A percentile compares a stretch with the other conserved stretches of the same genome.
phyloP scores from a whole-genome alignment of 2,113 vertebrate species.

The Silurus glanis region DNA sequence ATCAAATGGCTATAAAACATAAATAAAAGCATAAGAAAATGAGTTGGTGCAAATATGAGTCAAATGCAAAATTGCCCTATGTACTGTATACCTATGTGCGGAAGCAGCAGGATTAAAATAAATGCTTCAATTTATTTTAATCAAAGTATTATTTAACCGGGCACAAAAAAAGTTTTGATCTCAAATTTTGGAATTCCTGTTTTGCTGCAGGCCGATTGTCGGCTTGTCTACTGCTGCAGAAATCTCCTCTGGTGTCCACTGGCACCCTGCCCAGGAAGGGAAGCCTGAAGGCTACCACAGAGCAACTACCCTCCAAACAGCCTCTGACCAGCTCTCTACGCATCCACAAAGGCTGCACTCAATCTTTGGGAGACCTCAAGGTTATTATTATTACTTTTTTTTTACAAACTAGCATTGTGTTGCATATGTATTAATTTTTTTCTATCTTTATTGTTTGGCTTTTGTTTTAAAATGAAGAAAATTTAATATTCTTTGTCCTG shows the following conservation, averaged over 20 bases:
- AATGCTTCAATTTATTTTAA: too few relatives aligned
- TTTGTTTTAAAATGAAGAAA: not conserved
- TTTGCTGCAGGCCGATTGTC: conserved; percentile 76
- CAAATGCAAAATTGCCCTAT: not conserved
- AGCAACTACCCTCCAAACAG: conserved; percentile 70
- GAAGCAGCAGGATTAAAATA: not conserved
- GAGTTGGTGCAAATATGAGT: not conserved
- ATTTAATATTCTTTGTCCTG: not conserved
- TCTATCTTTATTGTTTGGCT: not conserved
- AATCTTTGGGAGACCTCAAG: conserved; percentile 92
- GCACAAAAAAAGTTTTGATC: not conserved
- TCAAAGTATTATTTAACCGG: not conserved
- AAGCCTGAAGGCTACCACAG: conserved; percentile 60
- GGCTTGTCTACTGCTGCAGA: conserved; percentile 73
- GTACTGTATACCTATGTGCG: not conserved
- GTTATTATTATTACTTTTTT: conserved; percentile 46
- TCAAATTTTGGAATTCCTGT: not conserved
- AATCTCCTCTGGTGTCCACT: conserved; percentile 58
- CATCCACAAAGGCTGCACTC: conserved; percentile 78
- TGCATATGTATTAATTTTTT: not conserved
- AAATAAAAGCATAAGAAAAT: not conserved
- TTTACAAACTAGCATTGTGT: not conserved
- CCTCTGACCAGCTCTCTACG: conserved; percentile 67
- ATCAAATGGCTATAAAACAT: not conserved
- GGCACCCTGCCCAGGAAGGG: conserved; percentile 69